phyloP scores from a whole-genome alignment of 1,140 invertebrate species.

The Hycleus phaleratus region DNA sequence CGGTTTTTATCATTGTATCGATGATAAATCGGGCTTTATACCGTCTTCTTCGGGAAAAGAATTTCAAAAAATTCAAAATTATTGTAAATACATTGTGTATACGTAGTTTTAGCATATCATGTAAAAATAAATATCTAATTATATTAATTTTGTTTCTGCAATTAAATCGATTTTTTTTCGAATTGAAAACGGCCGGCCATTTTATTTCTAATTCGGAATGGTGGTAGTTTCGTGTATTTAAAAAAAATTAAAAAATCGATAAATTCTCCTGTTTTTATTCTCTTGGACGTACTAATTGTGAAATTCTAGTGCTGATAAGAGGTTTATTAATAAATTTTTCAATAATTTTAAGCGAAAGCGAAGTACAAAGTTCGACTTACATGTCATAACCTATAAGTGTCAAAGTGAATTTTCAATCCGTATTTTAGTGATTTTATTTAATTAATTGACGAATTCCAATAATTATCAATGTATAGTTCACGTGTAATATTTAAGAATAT shows the following conservation, averaged over 20 bases:
- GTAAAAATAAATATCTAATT: constrained; percentile 12
- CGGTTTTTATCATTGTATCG: not conserved
- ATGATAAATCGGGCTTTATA: constrained; percentile 6
- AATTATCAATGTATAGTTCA: constrained; percentile 29
- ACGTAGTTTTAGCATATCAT: constrained; percentile 15
- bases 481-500: constrained; percentile 30
- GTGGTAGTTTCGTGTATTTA: too few species aligned
- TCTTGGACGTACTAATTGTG: too few species aligned
- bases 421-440: not conserved
- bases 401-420: not conserved
- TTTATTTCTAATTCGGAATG: too few species aligned
- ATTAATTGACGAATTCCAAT: not conserved
- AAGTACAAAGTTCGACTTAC: constrained; percentile 20
- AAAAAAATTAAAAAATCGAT: too few species aligned
- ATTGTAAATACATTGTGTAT: constrained; percentile 12
- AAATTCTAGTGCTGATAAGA: too few species aligned
- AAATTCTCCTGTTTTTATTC: too few species aligned
- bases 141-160: not conserved
- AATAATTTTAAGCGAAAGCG: too few species aligned
- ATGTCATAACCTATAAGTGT: constrained; percentile 17
- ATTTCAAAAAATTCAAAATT: not conserved
- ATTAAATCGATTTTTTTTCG: too few species aligned
- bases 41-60: not conserved
- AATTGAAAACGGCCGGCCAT: too few species aligned
- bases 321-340: too few species aligned